Percentiles rank a stretch among this genome's conserved stretches.
These are phyloP conservation scores for Lerema accius DNA, from an alignment of 1,140 invertebrate species.

Conservation along the genomic window DNA sequence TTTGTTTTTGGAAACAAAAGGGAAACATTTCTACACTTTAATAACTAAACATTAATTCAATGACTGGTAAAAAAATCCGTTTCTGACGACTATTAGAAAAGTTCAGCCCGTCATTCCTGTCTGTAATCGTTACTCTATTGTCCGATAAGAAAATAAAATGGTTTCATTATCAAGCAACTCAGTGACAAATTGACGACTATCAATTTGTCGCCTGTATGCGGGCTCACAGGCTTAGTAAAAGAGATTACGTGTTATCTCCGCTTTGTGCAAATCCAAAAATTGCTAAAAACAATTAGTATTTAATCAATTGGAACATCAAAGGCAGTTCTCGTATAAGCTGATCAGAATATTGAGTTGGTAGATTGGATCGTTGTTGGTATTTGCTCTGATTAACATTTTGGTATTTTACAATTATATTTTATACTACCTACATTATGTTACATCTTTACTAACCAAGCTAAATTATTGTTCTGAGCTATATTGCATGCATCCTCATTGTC, in stretches of 20 bases:
- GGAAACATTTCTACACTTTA: neutral
- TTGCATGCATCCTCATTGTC: too few relatives aligned
- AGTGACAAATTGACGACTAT: constrained; percentile 47
- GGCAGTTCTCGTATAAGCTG: neutral
- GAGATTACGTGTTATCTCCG: neutral
- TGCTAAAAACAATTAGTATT: neutral
- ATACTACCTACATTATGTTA: too few relatives aligned
- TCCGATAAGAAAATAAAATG: constrained; percentile 37
- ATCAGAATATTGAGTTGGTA: too few relatives aligned
- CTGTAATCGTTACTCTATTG: constrained; percentile 7
- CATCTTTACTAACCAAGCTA: too few relatives aligned
- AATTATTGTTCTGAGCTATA: too few relatives aligned
- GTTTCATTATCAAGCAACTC: constrained; percentile 23
- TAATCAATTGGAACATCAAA: neutral
- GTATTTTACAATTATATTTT: too few relatives aligned
- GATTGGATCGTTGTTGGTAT: too few relatives aligned
- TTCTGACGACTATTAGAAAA: neutral
- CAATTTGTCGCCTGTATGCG: constrained; percentile 45
- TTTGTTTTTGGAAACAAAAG: too few relatives aligned
- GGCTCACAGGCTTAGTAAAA: constrained; percentile 36
- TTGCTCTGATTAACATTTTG: too few relatives aligned
- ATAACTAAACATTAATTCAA: neutral
- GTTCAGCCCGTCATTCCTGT: neutral
- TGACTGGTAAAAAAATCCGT: neutral
- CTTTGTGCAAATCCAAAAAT: neutral